phyloP scores from a whole-genome alignment of 2,113 vertebrate genomes.

The Phylloscopus trochiloides region DNA sequence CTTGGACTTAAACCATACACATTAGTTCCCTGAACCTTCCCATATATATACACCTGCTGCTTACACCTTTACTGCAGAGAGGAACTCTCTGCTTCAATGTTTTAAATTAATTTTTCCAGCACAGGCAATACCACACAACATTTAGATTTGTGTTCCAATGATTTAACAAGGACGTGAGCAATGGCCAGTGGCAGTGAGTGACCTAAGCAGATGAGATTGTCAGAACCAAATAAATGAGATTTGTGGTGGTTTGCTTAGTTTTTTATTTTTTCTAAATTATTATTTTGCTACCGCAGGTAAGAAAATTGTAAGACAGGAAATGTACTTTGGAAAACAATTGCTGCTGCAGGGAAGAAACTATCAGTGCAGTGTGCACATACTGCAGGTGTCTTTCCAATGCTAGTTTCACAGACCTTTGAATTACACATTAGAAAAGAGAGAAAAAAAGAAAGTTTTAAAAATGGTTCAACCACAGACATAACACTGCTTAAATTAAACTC shows the following conservation, averaged over 20 bases:
- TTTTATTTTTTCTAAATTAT: background rate
- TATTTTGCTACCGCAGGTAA: slow-evolving; percentile 31
- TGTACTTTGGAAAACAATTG: background rate
- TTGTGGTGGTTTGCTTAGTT: background rate
- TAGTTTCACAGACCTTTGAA: background rate
- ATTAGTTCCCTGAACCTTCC: background rate
- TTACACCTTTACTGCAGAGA: background rate
- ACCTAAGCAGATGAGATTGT: slow-evolving; percentile 19
- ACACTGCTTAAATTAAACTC: background rate
- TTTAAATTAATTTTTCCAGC: background rate
- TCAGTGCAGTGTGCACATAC: background rate
- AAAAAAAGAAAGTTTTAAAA: background rate
- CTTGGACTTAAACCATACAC: background rate
- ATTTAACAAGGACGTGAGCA: background rate
- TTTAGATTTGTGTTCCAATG: background rate
- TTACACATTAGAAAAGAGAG: background rate
- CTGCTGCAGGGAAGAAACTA: background rate
- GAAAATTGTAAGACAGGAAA: background rate
- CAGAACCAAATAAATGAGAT: slow-evolving; percentile 13
- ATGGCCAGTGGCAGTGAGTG: background rate
- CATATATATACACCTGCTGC: background rate
- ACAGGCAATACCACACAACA: background rate
- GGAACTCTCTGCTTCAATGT: background rate
- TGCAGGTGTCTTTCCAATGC: background rate
- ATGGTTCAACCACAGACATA: background rate